Base-by-base conservation (phyloP, 2,888 invertebrate species). In the Archips crataeganus region DNA sequence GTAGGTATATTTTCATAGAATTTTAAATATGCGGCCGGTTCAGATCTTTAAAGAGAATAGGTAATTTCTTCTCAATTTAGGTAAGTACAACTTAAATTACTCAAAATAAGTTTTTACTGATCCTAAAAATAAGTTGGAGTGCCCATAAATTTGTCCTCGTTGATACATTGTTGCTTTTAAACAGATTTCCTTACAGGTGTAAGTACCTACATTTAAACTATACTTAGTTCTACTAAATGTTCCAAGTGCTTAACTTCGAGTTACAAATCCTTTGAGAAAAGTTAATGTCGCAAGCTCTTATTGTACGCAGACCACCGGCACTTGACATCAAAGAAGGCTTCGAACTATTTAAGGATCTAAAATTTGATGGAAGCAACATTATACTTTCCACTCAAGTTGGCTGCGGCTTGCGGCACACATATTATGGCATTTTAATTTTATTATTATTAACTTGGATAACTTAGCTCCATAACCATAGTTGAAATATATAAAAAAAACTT, bases 231-330 rank as follows among this genome's bases (percentile, higher is more conserved):
- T 70, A 74, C 67, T 74, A 75, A 71, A 75, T 75, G 77, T 77
- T 79, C 70, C 70, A 69, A 79, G 77, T 77, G 69, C 77, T 77
- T 77, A 79, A 71, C 75, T 77, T 77, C 77, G 70, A 78, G 76
- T 74, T 77, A 5, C 69, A 70, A 65, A 73, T 75, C 80, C 82
- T 87, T 84, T 85, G 81, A 85, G 79, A 75, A 61, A 59, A 77
- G 79, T 83, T 84, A 81, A 87, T 84, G 83, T 81, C 84, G 81
- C 62, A 61, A 23, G 60, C 68, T 45, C 59, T 62, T 60, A 39
- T 54, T 45, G 32, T 32, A 60, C 39, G 60, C 36, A 64, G 74
- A 70, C 74, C 74, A 74, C 74, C 74, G 65, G 64, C 70, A 54
- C 23, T 42, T 49, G 51, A 74, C 74, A 61, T 74, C 74, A 74